phyloP scores from a whole-genome alignment of 2,888 invertebrate species.

The Drosophila colorata region DNA sequence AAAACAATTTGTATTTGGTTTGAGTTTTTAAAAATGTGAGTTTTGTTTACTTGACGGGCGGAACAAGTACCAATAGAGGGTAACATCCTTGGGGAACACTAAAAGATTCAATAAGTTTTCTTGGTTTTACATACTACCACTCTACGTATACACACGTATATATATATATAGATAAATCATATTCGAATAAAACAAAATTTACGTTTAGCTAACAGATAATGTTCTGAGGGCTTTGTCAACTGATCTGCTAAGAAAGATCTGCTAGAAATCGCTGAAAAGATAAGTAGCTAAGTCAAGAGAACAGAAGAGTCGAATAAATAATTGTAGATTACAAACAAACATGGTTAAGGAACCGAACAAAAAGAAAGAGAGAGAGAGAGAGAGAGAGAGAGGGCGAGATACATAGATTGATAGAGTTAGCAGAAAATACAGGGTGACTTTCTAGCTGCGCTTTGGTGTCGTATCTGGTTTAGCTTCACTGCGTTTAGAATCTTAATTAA shows the following conservation, averaged over 20 bases:
- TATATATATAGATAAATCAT: not conserved
- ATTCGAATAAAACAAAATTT: not conserved
- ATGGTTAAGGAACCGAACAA: constrained; percentile 19
- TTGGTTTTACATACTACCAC: constrained; percentile 1
- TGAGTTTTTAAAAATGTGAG: constrained; percentile 15
- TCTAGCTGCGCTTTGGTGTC: constrained; percentile 49
- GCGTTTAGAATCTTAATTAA: constrained; percentile 40
- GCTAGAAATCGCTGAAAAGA: constrained; percentile 6
- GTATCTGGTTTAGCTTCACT: constrained; percentile 58
- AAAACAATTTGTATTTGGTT: constrained; percentile 38
- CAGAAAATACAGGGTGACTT: constrained; percentile 47
- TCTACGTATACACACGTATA: constrained; percentile 1
- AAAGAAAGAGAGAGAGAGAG: constrained; percentile 5
- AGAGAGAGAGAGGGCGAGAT: constrained; percentile 36
- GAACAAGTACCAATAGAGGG: constrained; percentile 85
- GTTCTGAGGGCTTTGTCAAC: not conserved
- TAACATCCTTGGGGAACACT: constrained; percentile 76
- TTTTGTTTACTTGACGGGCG: constrained; percentile 83
- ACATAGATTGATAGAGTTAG: constrained; percentile 46
- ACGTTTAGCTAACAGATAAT: not conserved
- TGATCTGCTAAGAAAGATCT: not conserved
- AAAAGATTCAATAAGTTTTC: constrained; percentile 31
- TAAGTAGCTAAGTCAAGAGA: constrained; percentile 23
- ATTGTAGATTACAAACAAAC: constrained; percentile 38
- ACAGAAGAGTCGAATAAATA: constrained; percentile 9